phyloP scores from a whole-genome alignment of 1,140 invertebrate genomes.

The Mesaphorura yosii region DNA sequence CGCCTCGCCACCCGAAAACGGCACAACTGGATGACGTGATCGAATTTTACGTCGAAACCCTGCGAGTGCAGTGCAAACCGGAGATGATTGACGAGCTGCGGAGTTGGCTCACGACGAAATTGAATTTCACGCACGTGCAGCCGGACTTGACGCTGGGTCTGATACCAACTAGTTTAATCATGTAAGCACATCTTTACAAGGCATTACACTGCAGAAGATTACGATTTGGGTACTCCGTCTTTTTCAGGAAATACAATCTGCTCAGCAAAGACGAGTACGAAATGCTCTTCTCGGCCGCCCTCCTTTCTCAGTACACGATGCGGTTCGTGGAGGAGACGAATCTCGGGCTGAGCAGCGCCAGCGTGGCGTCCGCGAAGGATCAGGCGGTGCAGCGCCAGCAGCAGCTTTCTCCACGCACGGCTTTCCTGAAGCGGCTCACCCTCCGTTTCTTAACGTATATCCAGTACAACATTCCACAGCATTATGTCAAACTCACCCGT shows the following conservation, averaged over 20 bases:
- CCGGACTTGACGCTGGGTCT: constrained; percentile 8
- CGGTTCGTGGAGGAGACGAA: background rate
- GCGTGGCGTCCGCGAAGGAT: background rate
- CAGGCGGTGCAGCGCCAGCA: background rate
- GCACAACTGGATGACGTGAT: constrained; percentile 20
- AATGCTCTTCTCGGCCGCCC: background rate
- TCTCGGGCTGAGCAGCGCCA: background rate
- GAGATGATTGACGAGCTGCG: constrained; percentile 7
- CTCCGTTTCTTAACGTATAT: background rate
- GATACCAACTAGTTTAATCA: background rate
- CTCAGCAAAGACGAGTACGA: constrained; percentile 8
- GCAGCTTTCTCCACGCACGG: background rate
- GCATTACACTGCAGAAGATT: background rate
- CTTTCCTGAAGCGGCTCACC: constrained; percentile 10
- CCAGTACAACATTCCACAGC: constrained; percentile 7
- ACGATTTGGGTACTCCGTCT: background rate
- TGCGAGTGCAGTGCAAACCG: constrained; percentile 11
- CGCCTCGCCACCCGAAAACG: background rate
- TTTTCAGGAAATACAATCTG: constrained; percentile 6
- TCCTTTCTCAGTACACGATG: constrained; percentile 8
- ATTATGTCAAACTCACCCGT: constrained; percentile 13
- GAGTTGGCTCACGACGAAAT: constrained; percentile 17
- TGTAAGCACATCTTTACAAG: constrained; percentile 5
- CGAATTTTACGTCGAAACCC: constrained; percentile 15
- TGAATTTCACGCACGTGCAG: constrained; percentile 10